Evolutionary conservation across 1,140 invertebrate species (phyloP), one percentile per base, ranked within the genome.

Genomic region (Druon quercuslanigerum): DNA sequence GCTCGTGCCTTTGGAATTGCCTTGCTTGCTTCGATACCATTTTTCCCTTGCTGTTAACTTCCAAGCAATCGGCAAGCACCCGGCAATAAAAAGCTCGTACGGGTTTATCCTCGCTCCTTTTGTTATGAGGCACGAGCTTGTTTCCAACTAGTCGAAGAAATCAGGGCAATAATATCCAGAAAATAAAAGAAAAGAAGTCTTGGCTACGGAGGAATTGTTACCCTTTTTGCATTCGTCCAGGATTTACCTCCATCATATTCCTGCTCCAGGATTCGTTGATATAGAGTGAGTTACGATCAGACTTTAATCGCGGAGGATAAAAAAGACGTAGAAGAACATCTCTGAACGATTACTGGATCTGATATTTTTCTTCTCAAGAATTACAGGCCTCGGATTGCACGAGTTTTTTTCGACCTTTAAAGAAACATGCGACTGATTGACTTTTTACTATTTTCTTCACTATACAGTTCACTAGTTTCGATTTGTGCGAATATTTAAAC

Each of bases 31-130:
- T 56, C 74, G 79, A 77, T 82, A 80, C 78, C 78, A 80, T 79
- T 82, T n/a, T 82, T 77, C 78, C 76, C 74, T 71, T 72, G 78
- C 76, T 76, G 78, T 82, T 78, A 78, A 82, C 77, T 78, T 82
- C 75, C 73, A 25, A 66, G 25, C 60, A 66, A 66, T 66, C 33
- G 60, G 60, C 60, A 66, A 66, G 60, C 60, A 66, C 11, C 14
- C 20, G 60, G 25, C 60, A 66, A 66, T 66, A 66, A 66, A 66
- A 66, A 40, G 25, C 25, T 33, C 40, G 60, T 40, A 40, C 60
- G 33, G 33, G 25, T 46, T 66, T 66, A 46, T 46, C 40, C 7
- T 46, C 40, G 9, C 40, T 46, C 40, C 40, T 46, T 7, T 46
- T 46, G 8, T 46, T 46, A 66, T 66, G 33, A 40, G 60, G 40